Percentiles rank a stretch among this genome's conserved stretches.
Evolutionary conservation across 2,888 invertebrate species (phyloP).

Genomic region (Geotrupes spiniger): DNA sequence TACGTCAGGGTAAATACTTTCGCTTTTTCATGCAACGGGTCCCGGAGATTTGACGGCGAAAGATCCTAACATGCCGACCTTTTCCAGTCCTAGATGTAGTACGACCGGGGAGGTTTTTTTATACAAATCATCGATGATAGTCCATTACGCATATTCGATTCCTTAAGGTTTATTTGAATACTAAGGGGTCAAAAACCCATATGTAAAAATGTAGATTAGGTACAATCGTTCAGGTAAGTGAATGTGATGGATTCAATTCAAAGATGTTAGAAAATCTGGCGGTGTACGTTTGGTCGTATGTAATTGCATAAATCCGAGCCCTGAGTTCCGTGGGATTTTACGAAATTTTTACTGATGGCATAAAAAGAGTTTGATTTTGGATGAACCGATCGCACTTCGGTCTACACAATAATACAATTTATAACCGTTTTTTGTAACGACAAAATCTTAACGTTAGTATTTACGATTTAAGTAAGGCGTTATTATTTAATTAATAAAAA

Average conservation of each 20-base stretch:
- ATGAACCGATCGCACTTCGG: too few relatives aligned
- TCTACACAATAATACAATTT: too few relatives aligned
- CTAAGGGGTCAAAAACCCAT: slow-evolving; percentile 46
- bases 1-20: slow-evolving; percentile 12
- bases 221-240: slow-evolving; percentile 33
- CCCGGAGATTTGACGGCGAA: slow-evolving; percentile 2
- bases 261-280: slow-evolving; percentile 14
- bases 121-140: slow-evolving; percentile 44
- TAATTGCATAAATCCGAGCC: neutral
- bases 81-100: slow-evolving; percentile 18
- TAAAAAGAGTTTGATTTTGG: too few relatives aligned
- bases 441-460: too few relatives aligned
- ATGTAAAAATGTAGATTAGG: slow-evolving; percentile 50
- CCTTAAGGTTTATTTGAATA: slow-evolving; percentile 48
- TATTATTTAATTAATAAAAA: too few relatives aligned
- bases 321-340: slow-evolving; percentile 44
- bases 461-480: too few relatives aligned
- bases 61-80: too few relatives aligned
- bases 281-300: slow-evolving; percentile 21
- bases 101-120: slow-evolving; percentile 24
- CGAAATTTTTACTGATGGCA: slow-evolving; percentile 10
- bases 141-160: slow-evolving; percentile 52
- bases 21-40: neutral
- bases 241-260: neutral
- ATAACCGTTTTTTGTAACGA: too few relatives aligned